Conservation (phyloP, 2,888 invertebrate species). For the Orthosia gracilis region DNA sequence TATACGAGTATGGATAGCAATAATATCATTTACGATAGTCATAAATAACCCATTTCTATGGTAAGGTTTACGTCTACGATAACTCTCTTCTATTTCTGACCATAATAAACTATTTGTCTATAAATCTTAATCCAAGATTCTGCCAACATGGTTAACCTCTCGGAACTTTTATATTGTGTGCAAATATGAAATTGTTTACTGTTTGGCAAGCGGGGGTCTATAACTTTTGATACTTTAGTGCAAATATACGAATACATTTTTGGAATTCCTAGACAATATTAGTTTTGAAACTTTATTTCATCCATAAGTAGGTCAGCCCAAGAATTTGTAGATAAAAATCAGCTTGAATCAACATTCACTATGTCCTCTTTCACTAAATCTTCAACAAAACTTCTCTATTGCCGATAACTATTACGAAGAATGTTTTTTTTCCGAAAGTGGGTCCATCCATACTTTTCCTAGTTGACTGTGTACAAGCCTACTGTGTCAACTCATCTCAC, state of each 20-base stretch:
- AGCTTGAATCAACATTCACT: too few species aligned
- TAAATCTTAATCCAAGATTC: constrained; percentile 54
- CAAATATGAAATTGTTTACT: constrained; percentile 40
- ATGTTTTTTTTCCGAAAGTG: constrained; percentile 59
- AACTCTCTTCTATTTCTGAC: constrained; percentile 53
- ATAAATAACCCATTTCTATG: constrained; percentile 58
- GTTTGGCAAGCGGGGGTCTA: constrained; percentile 10
- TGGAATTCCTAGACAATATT: background rate
- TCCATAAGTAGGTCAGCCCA: background rate
- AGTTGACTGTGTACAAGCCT: constrained; percentile 68
- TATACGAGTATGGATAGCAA: constrained; percentile 55
- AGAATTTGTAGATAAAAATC: background rate
- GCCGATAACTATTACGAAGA: constrained; percentile 40
- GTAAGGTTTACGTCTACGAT: constrained; percentile 53
- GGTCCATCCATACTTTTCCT: constrained; percentile 63
- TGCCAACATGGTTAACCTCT: constrained; percentile 39
- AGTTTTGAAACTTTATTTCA: background rate
- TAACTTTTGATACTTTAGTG: constrained; percentile 17
- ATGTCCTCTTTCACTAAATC: constrained; percentile 7
- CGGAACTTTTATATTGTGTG: constrained; percentile 47
- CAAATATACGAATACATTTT: constrained; percentile 4
- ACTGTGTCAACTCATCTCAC: constrained; percentile 83
- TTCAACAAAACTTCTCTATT: constrained; percentile 15
- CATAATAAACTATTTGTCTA: constrained; percentile 54
- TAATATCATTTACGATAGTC: constrained; percentile 62